A percentile compares a stretch with the other conserved stretches of the same genome.
Evolutionary conservation across 2,113 vertebrate species (phyloP).

Genomic region (Epinephelus moara): DNA sequence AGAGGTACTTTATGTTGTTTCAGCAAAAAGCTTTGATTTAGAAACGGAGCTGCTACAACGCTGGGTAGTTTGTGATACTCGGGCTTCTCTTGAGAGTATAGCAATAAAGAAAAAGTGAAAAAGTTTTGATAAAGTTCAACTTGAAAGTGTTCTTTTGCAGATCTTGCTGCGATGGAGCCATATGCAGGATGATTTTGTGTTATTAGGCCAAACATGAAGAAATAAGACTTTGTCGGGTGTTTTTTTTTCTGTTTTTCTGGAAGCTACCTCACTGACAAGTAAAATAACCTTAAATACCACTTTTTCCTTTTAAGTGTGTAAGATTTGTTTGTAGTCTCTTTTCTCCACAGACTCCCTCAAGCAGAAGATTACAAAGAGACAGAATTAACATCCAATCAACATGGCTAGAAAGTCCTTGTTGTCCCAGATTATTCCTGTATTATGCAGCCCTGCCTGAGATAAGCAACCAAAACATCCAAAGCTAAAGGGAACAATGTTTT

Average conservation of each 20-base stretch:
- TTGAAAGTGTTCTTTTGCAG: conserved; percentile 3
- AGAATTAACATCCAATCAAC: conserved; percentile 36
- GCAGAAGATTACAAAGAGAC: conserved; percentile 34
- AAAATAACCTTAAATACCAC: not conserved
- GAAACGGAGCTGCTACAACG: conserved; percentile 30
- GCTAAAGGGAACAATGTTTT: conserved; percentile 30
- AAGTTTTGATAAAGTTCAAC: conserved; percentile 36
- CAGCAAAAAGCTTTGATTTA: conserved; percentile 41
- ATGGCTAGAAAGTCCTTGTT: conserved; percentile 17
- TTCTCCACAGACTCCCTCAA: conserved; percentile 17
- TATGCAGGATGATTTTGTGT: not conserved
- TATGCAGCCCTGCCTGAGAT: conserved; percentile 33
- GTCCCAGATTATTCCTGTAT: conserved; percentile 45
- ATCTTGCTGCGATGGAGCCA: not conserved
- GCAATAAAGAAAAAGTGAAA: conserved; percentile 2
- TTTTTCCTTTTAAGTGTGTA: conserved; percentile 14
- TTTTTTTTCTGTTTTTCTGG: not conserved
- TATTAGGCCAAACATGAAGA: conserved; percentile 11
- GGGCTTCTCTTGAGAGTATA: conserved; percentile 12
- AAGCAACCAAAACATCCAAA: conserved; percentile 13
- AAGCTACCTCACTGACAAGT: conserved; percentile 11
- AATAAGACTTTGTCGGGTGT: not conserved
- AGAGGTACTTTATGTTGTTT: conserved; percentile 34
- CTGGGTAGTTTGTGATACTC: conserved; percentile 7
- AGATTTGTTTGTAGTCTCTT: conserved; percentile 24